Percentiles rank a stretch among this genome's conserved stretches.
phyloP scores from a whole-genome alignment of 2,797 vertebrate genomes.

The Lagodon rhomboides region DNA sequence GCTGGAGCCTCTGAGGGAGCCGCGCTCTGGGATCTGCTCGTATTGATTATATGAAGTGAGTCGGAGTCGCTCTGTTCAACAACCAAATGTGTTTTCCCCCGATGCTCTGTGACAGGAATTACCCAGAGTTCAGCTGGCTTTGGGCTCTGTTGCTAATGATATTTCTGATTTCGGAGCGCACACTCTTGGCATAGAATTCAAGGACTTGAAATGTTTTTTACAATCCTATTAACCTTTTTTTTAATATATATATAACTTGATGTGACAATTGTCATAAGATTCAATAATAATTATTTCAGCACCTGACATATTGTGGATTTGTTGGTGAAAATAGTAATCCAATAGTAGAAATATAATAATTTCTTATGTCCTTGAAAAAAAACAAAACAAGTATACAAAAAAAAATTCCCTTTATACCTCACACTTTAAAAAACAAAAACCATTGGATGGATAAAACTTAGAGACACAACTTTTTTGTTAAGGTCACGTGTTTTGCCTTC shows the following conservation, averaged over 20 bases:
- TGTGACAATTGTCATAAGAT: background rate
- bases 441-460: too few species aligned
- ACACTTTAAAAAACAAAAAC: too few species aligned
- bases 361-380: too few species aligned
- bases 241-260: background rate
- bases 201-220: slow-evolving; percentile 18
- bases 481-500: too few species aligned
- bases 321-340: background rate
- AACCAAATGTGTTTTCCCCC: slow-evolving; percentile 57
- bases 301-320: background rate
- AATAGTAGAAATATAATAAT: background rate
- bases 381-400: too few species aligned
- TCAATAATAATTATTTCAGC: slow-evolving; percentile 4
- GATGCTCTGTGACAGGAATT: slow-evolving; percentile 68
- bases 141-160: slow-evolving; percentile 56
- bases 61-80: slow-evolving; percentile 64
- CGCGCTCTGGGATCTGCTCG: slow-evolving; percentile 53
- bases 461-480: too few species aligned
- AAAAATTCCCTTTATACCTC: too few species aligned
- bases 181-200: background rate
- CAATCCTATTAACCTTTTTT: background rate
- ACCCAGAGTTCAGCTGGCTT: slow-evolving; percentile 70
- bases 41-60: slow-evolving; percentile 72
- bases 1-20: slow-evolving; percentile 51
- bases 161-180: slow-evolving; percentile 34